Evolutionary conservation across 2,113 vertebrate species (phyloP), one percentile per base, ranked within the genome.

Genomic region (Chloropsis hardwickii): DNA sequence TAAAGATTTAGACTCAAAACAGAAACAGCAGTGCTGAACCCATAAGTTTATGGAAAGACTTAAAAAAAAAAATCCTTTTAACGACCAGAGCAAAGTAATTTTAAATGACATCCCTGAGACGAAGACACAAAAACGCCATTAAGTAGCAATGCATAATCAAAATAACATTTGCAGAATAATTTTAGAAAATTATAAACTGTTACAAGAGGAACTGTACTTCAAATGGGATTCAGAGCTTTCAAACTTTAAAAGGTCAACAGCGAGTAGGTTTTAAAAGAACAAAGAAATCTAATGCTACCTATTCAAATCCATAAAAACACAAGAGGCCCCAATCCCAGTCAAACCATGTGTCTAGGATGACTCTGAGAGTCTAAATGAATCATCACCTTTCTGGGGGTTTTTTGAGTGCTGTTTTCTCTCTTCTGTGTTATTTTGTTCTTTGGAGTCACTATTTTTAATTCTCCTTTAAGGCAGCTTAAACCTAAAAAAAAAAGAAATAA

Each of bases 321-420:
- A 45, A 86, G 80, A 87, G 79, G 90, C 51, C 70, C 42, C 69
- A 89, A 2, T 40, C 69, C 56, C 76, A 85, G 80, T 42, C 67
- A 95, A 88, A 73, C 44, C 60, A 61, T 19, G 56, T 29, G 39
- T 45, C 58, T 42, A 71, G 42, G 76, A 73, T 24, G 67, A 81
- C 57, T 76, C 33, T 53, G 27, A 94, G 74, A 95, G 81, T 91
- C 72, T 60, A 74, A 29, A n/a, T 35, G n/a, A 88, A 93, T 84
- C 60, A n/a, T 95, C 97, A 98, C 98, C 98, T 98, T 92, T 53
- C 50, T 16, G 51, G 42, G 58, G 15, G 1, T 6, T 72, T 64
- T 73, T 20, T 58, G 65, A 93, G 61, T 45, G 88, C 76, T 58
- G 83, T 51, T 81, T 81, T 81, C 82, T 83, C 45, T 91, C 72